These are phyloP conservation scores for Notiomystis cincta DNA, from an alignment of 2,113 vertebrate species.

Conservation along the genomic window DNA sequence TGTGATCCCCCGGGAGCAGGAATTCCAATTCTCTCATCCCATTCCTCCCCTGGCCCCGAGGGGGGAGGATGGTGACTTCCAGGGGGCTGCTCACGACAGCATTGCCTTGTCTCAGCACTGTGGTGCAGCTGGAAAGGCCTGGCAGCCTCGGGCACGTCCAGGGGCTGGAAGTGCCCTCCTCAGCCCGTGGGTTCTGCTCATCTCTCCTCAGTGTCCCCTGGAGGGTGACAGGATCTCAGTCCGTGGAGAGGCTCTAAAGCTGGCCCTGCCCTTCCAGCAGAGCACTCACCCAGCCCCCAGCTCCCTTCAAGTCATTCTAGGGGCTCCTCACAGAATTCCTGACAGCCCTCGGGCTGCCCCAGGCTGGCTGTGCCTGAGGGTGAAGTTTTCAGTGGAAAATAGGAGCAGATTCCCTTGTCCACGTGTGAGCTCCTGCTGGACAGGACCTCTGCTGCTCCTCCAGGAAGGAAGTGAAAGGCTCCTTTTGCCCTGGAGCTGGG, in stretches of 20 bases:
- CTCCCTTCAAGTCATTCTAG: not conserved
- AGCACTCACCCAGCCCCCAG: not conserved
- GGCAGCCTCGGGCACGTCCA: not conserved
- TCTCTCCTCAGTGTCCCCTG: not conserved
- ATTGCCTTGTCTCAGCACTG: not conserved
- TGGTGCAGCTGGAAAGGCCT: not conserved
- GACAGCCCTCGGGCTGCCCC: fast-evolving
- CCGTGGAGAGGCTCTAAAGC: not conserved
- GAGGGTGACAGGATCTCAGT: not conserved
- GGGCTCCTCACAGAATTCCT: not conserved
- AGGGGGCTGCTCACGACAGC: not conserved
- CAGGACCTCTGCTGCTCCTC: not conserved
- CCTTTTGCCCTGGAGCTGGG: not conserved
- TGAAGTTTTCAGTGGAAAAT: fast-evolving
- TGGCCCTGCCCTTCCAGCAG: not conserved
- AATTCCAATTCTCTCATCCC: too few species aligned
- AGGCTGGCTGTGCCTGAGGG: fast-evolving
- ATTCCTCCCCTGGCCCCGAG: fast-evolving
- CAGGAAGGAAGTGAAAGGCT: not conserved
- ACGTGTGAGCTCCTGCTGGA: not conserved
- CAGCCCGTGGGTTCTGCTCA: not conserved
- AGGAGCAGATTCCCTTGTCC: not conserved
- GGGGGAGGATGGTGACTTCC: not conserved
- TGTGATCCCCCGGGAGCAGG: too few species aligned
- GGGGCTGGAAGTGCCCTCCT: not conserved